phyloP scores from a whole-genome alignment of 2,888 invertebrate species.

The Reticulitermes lucifugus region DNA sequence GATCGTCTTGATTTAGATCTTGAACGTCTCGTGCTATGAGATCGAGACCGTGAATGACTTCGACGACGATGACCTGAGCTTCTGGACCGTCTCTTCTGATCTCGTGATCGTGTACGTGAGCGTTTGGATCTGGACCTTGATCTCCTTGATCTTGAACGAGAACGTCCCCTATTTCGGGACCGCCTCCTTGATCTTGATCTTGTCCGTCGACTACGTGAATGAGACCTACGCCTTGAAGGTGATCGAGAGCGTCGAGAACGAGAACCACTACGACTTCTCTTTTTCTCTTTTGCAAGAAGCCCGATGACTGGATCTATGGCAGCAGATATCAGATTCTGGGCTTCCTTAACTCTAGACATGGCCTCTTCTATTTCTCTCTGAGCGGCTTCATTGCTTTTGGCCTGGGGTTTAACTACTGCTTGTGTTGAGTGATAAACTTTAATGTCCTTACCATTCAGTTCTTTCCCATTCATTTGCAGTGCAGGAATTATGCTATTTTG shows the following conservation, averaged over 20 bases:
- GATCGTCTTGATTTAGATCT: constrained; percentile 59
- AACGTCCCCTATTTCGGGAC: constrained; percentile 63
- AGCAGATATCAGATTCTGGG: constrained; percentile 93
- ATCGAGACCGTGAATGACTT: constrained; percentile 53
- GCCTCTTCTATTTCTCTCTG: constrained; percentile 97
- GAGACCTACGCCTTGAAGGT: constrained; percentile 57
- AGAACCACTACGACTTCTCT: constrained; percentile 74
- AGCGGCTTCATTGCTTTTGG: constrained; percentile 95
- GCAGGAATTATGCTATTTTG: constrained; percentile 90
- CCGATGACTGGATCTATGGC: constrained; percentile 94
- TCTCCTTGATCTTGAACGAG: constrained; percentile 64
- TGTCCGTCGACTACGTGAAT: constrained; percentile 56
- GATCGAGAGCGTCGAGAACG: constrained; percentile 64
- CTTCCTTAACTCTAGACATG: constrained; percentile 96
- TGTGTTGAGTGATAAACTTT: constrained; percentile 92
- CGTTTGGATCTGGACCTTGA: constrained; percentile 71
- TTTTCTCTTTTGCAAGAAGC: constrained; percentile 83
- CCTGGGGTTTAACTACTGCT: constrained; percentile 91
- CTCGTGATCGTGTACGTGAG: constrained; percentile 67
- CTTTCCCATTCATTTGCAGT: constrained; percentile 83
- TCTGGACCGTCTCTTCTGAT: constrained; percentile 62
- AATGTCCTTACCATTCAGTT: constrained; percentile 76
- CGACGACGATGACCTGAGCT: constrained; percentile 51
- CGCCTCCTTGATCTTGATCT: constrained; percentile 56
- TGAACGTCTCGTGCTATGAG: constrained; percentile 58